A percentile compares a stretch with the other conserved stretches of the same genome.
These are phyloP conservation scores for Cololabis saira DNA, from an alignment of 2,113 vertebrate genomes.

Conservation along the genomic window DNA sequence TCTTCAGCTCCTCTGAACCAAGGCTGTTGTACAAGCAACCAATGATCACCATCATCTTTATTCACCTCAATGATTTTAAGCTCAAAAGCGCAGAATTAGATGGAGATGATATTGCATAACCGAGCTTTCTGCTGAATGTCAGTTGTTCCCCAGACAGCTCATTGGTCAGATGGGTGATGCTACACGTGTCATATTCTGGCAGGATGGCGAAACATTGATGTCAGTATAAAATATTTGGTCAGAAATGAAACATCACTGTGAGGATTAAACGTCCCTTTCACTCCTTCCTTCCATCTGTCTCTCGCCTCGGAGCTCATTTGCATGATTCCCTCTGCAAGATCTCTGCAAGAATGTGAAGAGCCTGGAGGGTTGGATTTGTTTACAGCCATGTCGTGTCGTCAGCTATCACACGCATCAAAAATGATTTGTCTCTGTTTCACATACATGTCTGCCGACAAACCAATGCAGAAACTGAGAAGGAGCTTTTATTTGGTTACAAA, in stretches of 20 bases:
- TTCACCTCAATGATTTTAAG: constrained; percentile 47
- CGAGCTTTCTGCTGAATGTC: constrained; percentile 35
- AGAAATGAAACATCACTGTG: constrained; percentile 21
- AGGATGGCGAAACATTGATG: constrained; percentile 20
- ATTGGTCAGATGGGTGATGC: constrained; percentile 56
- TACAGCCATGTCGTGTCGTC: constrained; percentile 48
- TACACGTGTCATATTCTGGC: constrained; percentile 18
- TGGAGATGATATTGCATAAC: constrained; percentile 59
- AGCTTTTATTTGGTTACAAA: constrained; percentile 36
- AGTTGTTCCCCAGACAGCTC: constrained; percentile 54
- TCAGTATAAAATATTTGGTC: background rate
- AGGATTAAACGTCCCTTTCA: constrained; percentile 10
- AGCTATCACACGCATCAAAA: constrained; percentile 49
- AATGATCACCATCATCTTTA: constrained; percentile 63
- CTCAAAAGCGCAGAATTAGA: constrained; percentile 41
- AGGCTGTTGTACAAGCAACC: constrained; percentile 49
- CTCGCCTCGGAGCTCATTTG: constrained; percentile 23
- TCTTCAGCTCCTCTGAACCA: constrained; percentile 37
- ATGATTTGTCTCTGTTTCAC: constrained; percentile 48
- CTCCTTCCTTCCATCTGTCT: constrained; percentile 20
- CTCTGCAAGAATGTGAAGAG: constrained; percentile 16
- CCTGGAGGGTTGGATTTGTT: constrained; percentile 36
- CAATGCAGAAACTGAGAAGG: constrained; percentile 48
- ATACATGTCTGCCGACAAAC: constrained; percentile 40
- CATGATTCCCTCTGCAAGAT: constrained; percentile 50